A percentile compares a stretch with the other conserved stretches of the same genome.
Conservation (phyloP, 2,797 vertebrate genomes). For the Oreonectes daqikongensis region DNA sequence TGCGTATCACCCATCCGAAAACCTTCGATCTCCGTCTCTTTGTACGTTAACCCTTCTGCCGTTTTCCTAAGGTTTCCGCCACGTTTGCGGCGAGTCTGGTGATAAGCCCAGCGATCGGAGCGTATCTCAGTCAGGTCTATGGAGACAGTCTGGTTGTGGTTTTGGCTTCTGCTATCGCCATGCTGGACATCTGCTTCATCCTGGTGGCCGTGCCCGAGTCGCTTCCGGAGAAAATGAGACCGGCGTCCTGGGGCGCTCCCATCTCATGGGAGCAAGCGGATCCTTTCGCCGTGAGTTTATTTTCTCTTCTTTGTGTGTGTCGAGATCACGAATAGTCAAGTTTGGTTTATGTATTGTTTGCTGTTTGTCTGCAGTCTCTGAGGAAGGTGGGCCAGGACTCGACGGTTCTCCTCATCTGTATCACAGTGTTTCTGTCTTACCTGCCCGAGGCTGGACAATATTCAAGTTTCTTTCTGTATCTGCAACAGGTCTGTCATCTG, state of each 20-base stretch:
- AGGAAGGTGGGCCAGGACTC: slow-evolving; percentile 88
- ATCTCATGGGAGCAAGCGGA: slow-evolving; percentile 90
- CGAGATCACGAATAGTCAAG: too few relatives aligned
- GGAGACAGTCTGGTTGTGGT: slow-evolving; percentile 87
- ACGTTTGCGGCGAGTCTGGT: slow-evolving; percentile 87
- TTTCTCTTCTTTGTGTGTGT: background rate
- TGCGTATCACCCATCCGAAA: slow-evolving; percentile 52
- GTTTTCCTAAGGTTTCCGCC: slow-evolving; percentile 78
- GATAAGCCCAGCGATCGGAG: slow-evolving; percentile 86
- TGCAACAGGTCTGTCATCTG: slow-evolving; percentile 88
- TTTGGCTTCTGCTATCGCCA: slow-evolving; percentile 83
- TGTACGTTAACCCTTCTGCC: background rate
- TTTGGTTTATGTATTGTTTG: background rate
- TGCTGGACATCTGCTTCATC: slow-evolving; percentile 87
- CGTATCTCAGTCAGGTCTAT: slow-evolving; percentile 82
- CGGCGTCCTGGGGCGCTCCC: slow-evolving; percentile 85
- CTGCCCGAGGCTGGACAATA: slow-evolving; percentile 88
- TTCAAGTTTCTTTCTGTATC: slow-evolving; percentile 89
- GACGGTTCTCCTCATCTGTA: slow-evolving; percentile 87
- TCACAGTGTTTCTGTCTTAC: slow-evolving; percentile 88
- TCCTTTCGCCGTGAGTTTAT: slow-evolving; percentile 82
- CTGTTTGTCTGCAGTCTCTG: slow-evolving; percentile 61
- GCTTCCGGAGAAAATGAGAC: slow-evolving; percentile 86
- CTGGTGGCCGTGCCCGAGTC: slow-evolving; percentile 86
- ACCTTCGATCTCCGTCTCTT: background rate